These are phyloP conservation scores for Caenorhabditis sp. DNA, from an alignment of 2,888 invertebrate species.

Conservation along the genomic window DNA sequence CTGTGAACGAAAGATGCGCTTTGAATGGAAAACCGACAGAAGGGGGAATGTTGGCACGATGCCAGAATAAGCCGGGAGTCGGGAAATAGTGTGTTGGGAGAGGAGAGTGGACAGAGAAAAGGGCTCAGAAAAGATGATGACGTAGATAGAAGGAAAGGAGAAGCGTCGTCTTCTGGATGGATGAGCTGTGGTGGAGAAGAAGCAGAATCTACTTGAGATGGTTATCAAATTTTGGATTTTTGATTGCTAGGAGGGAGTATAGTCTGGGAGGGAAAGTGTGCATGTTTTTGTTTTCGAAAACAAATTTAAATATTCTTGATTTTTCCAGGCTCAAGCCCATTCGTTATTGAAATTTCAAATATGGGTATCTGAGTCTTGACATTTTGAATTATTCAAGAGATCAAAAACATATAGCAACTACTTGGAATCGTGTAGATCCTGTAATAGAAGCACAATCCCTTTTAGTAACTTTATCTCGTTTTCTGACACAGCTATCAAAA, in stretches of 20 bases:
- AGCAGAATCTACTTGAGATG: not conserved
- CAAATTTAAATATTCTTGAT: constrained; percentile 3
- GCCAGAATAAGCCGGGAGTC: constrained; percentile 41
- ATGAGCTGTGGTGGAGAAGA: not conserved
- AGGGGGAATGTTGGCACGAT: constrained; percentile 24
- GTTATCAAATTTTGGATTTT: not conserved
- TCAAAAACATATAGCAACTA: no score
- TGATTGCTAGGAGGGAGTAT: not conserved
- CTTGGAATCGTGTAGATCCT: no score
- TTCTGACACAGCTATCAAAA: no score
- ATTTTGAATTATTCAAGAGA: no score
- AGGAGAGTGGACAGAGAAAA: constrained; percentile 7
- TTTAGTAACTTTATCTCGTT: no score
- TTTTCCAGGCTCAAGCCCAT: not conserved
- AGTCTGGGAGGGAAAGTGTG: not conserved
- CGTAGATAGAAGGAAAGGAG: constrained; percentile 43
- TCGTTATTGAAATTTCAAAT: no score
- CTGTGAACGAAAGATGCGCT: constrained; percentile 15
- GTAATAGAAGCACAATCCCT: no score
- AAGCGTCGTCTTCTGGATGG: constrained; percentile 14
- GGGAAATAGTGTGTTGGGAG: not conserved
- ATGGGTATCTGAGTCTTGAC: no score
- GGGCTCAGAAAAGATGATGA: constrained; percentile 38
- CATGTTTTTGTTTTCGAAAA: not conserved
- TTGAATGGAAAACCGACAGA: constrained; percentile 14